phyloP scores from a whole-genome alignment of 1,140 invertebrate species.

The Tetranychus urticae region DNA sequence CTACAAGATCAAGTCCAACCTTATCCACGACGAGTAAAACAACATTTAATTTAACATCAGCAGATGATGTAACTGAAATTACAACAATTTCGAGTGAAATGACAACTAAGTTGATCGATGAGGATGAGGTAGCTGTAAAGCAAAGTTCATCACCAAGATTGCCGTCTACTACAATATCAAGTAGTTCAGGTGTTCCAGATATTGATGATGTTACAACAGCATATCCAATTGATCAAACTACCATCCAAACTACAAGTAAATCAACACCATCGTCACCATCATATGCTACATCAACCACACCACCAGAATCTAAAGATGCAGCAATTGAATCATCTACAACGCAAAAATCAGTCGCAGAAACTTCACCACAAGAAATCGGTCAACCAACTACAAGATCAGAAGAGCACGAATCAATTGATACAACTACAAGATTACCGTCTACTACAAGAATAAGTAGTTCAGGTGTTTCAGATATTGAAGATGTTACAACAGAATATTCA shows the following conservation, averaged over 20 bases:
- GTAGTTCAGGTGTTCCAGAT: neutral
- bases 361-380: neutral
- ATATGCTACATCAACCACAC: slow-evolving; percentile 6
- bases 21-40: no score
- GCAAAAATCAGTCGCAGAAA: neutral
- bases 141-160: neutral
- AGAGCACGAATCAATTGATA: neutral
- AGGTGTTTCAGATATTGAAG: neutral
- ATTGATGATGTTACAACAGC: no score
- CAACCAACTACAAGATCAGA: neutral
- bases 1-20: no score
- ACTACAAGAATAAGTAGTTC: neutral
- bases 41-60: no score
- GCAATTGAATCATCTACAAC: neutral
- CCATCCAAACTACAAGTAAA: no score
- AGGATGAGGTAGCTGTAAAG: no score
- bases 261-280: neutral
- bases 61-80: no score
- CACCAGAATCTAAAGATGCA: slow-evolving; percentile 7
- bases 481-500: neutral
- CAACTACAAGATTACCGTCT: neutral
- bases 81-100: neutral
- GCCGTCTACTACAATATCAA: neutral
- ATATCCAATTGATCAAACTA: no score
- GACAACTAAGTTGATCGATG: neutral